Conservation (phyloP, 2,797 vertebrate genomes). For the Peromyscus aztecus region DNA sequence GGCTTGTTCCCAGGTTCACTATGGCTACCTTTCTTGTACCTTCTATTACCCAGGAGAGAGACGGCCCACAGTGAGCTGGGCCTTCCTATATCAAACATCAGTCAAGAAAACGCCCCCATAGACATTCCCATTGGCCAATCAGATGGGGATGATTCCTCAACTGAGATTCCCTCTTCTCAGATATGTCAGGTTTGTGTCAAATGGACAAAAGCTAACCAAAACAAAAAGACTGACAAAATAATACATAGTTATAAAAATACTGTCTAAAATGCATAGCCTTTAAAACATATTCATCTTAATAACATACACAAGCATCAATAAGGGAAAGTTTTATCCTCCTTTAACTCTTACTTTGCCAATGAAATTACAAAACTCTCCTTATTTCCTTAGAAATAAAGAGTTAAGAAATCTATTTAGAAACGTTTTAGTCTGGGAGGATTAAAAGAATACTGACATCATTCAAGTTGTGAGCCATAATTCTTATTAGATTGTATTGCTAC, state of each 20-base stretch:
- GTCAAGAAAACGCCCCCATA: not conserved
- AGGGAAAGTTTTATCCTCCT: constrained; percentile 39
- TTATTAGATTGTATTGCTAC: constrained; percentile 82
- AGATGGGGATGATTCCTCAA: not conserved
- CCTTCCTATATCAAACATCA: not conserved
- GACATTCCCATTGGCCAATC: not conserved
- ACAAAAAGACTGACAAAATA: constrained; percentile 1
- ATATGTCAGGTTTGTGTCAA: not conserved
- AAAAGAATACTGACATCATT: constrained; percentile 79
- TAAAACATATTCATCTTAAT: constrained; percentile 11
- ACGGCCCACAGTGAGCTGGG: not conserved
- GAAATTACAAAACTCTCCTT: constrained; percentile 55
- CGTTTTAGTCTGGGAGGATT: constrained; percentile 78
- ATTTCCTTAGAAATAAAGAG: constrained; percentile 66
- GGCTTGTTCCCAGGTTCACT: not conserved
- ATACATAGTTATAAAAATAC: constrained; percentile 54
- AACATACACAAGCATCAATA: constrained; percentile 27
- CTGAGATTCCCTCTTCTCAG: not conserved
- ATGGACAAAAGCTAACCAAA: not conserved
- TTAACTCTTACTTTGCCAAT: constrained; percentile 58
- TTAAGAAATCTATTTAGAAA: constrained; percentile 78
- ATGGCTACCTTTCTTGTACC: not conserved
- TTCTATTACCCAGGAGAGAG: not conserved
- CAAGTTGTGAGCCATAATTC: constrained; percentile 80
- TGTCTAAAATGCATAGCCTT: constrained; percentile 41